A percentile compares a stretch with the other conserved stretches of the same genome.
phyloP scores from a whole-genome alignment of 2,113 vertebrate genomes.

The Lamprologus lemairii region DNA sequence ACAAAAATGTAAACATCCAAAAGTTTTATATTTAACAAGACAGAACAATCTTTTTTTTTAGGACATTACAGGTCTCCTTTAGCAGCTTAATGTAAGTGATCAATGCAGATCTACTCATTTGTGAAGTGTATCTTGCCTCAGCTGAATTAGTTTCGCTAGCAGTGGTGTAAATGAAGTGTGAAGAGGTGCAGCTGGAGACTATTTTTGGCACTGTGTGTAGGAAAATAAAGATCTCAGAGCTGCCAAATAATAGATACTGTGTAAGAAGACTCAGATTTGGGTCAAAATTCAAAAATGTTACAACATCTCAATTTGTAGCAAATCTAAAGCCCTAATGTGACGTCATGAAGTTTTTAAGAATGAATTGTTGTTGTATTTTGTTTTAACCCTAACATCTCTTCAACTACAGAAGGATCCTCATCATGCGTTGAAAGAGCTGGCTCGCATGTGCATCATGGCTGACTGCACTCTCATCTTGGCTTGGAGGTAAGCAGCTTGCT shows the following conservation, averaged over 20 bases:
- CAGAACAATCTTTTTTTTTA: not conserved
- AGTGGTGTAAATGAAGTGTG: not conserved
- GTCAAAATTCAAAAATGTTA: not conserved
- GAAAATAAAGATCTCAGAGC: not conserved
- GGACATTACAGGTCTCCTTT: not conserved
- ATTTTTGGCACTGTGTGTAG: not conserved
- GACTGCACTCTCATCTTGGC: constrained; percentile 88
- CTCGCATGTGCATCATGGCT: constrained; percentile 83
- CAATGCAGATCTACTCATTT: not conserved
- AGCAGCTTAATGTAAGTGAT: not conserved
- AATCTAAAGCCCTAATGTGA: not conserved
- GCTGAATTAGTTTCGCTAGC: not conserved
- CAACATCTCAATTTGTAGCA: not conserved
- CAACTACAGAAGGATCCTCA: constrained; percentile 83
- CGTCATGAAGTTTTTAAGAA: not conserved
- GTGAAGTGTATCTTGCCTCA: not conserved
- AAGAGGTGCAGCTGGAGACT: not conserved
- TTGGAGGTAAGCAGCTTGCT: constrained; percentile 78
- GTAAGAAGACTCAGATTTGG: not conserved
- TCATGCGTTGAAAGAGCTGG: constrained; percentile 81
- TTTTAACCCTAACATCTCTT: not conserved
- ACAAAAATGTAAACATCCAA: not conserved
- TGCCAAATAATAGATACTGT: not conserved
- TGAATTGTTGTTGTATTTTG: not conserved
- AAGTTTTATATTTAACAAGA: not conserved